Conservation (phyloP, 2,888 invertebrate genomes). For the Lasioglossum calceatum region DNA sequence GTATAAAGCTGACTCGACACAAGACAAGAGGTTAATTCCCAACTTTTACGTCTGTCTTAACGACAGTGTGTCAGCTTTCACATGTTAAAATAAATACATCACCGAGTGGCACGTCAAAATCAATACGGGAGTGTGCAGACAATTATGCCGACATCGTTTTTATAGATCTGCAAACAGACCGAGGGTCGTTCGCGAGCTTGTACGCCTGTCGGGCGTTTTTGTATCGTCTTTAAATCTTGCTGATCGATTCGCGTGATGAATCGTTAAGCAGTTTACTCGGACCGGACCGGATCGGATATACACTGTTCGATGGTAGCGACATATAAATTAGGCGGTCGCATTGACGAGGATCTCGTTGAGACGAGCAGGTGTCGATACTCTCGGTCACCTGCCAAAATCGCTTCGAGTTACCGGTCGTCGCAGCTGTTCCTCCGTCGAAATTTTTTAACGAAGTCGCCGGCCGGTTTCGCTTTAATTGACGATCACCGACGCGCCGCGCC, state of each 20-base stretch:
- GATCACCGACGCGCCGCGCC: constrained; percentile 11
- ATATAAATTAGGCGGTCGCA: constrained; percentile 55
- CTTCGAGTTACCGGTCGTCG: constrained; percentile 51
- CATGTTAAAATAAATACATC: not conserved
- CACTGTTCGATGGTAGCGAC: constrained; percentile 16
- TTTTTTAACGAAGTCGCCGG: constrained; percentile 23
- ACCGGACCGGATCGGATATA: constrained; percentile 8
- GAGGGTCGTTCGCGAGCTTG: constrained; percentile 28
- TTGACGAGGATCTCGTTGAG: constrained; percentile 47
- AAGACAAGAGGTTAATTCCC: not conserved
- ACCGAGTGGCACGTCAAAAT: not conserved
- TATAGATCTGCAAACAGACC: constrained; percentile 2
- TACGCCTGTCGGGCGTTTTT: constrained; percentile 9
- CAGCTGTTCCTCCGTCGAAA: constrained; percentile 56
- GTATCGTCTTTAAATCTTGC: constrained; percentile 38
- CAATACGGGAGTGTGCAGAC: not conserved
- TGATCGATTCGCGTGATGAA: constrained; percentile 39
- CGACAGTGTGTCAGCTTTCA: not conserved
- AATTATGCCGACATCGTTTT: not conserved
- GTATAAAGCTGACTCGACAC: not conserved
- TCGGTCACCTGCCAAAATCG: constrained; percentile 67
- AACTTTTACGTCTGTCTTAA: not conserved
- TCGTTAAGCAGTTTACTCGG: constrained; percentile 23
- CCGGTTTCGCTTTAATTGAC: constrained; percentile 40
- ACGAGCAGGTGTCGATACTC: constrained; percentile 62